phyloP scores from a whole-genome alignment of 1,140 invertebrate species.

The Drosophila chauvacae region DNA sequence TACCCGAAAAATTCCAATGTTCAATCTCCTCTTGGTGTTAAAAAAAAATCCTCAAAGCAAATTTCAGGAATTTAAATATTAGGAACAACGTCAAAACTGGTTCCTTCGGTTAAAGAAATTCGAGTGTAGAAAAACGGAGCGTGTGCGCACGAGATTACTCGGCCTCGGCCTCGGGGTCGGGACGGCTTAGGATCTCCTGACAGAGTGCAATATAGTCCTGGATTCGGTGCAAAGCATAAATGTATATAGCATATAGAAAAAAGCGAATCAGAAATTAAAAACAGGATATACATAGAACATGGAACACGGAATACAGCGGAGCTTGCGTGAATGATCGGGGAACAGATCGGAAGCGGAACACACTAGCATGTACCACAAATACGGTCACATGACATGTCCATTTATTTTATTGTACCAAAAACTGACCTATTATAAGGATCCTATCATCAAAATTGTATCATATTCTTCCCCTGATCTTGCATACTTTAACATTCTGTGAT shows the following conservation, averaged over 20 bases:
- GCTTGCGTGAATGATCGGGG: background rate
- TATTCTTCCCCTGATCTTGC: too few relatives aligned
- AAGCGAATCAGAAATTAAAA: slow-evolving; percentile 28
- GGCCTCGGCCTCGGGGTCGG: slow-evolving; percentile 80
- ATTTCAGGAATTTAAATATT: slow-evolving; percentile 1
- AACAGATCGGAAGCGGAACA: background rate
- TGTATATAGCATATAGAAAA: slow-evolving; percentile 23
- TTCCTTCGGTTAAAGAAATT: slow-evolving; percentile 3
- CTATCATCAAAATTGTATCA: background rate
- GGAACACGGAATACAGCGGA: slow-evolving; percentile 19
- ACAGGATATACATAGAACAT: slow-evolving; percentile 30
- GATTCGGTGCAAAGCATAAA: slow-evolving; percentile 23
- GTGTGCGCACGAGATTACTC: slow-evolving; percentile 32
- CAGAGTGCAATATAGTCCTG: slow-evolving; percentile 84
- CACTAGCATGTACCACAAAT: background rate
- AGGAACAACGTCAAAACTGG: slow-evolving; percentile 4
- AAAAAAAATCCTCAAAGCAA: background rate
- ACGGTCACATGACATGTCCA: too few relatives aligned
- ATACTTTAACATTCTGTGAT: background rate
- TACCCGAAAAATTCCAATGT: background rate
- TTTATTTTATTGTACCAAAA: background rate
- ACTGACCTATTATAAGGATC: background rate
- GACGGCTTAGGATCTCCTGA: slow-evolving; percentile 83
- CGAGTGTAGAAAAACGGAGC: slow-evolving; percentile 6
- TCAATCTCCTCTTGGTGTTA: background rate